phyloP scores from a whole-genome alignment of 23 tunicate species.

The Pegea sp. region DNA sequence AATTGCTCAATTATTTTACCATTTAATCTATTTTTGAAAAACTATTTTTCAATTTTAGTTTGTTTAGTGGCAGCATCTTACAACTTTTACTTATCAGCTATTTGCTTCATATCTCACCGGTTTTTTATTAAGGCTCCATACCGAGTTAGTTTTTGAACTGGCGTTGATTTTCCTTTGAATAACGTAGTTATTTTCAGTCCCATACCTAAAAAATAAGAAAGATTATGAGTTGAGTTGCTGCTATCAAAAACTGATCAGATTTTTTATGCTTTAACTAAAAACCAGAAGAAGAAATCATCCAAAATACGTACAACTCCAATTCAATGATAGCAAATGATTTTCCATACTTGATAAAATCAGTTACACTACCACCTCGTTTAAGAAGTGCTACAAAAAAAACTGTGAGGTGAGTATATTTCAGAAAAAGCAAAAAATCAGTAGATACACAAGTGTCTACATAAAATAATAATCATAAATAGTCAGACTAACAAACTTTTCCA shows the following conservation, averaged over 20 bases:
- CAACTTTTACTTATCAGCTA: no score
- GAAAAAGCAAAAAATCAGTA: no score
- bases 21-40: no score
- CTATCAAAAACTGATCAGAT: no score
- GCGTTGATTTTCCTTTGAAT: constrained; percentile 8
- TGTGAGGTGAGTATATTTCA: no score
- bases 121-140: constrained; percentile 10
- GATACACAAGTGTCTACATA: no score
- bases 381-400: constrained; percentile 13
- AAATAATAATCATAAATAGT: no score
- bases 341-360: constrained; percentile 58
- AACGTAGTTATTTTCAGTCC: constrained; percentile 8
- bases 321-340: constrained; percentile 30
- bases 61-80: no score
- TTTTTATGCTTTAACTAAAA: not conserved
- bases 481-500: constrained; percentile 43
- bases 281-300: not conserved
- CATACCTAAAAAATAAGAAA: constrained; percentile 5
- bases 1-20: no score
- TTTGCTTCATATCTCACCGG: constrained; percentile 3
- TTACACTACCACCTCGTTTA: constrained; percentile 40
- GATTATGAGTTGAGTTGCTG: no score
- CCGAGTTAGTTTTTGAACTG: constrained; percentile 8
- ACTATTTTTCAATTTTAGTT: no score
- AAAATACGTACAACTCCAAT: constrained; percentile 47